Evolutionary conservation across 2,888 invertebrate species (phyloP), one percentile per base, ranked within the genome.

Genomic region (Orchesellides sinensis): DNA sequence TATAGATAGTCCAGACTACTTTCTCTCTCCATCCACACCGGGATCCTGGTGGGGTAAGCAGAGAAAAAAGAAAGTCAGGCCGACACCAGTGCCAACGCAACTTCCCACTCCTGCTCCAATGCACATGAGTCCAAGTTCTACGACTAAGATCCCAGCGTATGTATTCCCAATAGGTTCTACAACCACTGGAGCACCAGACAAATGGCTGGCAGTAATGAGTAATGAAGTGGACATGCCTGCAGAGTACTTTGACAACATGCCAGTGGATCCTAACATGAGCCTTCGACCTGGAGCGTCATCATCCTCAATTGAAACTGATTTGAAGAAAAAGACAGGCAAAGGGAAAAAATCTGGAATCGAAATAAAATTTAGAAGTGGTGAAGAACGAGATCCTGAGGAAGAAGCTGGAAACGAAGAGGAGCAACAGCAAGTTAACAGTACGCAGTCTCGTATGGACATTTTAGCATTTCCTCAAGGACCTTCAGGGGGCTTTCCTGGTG

Each of bases 321-420:
- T 27, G n/a, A 69, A 65, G 29, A 77, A 49, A 25, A 52, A 59
- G 47, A 27, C 27, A 45, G 73, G 66, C 6, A 80, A 79, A 17
- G 23, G 23, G 27, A 69, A 77, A 21, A 79, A 79, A 14, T 66
- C 75, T 4, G 78, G 78, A 32, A 61, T 80, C 6, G 66, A 80
- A 56, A 80, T 80, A 0, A 80, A 80, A 25, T 66, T 80, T 25
- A 80, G 59, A 21, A 80, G 80, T 66, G 80, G 80, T 0, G 80
- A 80, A 59, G 66, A 66, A 23, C 25, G 66, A 12, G 80, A 80
- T 40, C 73, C 72, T 4, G 78, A 77, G 12, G 75, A 80, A 35
- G 56, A 56, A 10, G 70, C 21, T 12, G 32, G 47, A 5, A 59
- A 54, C 12, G n/a, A 56, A 27, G 59, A 63, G 59, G 0, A 65